Evolutionary conservation across 2,113 vertebrate genomes (phyloP), one percentile per base, ranked within the genome.

Genomic region (Leuciscus idus): DNA sequence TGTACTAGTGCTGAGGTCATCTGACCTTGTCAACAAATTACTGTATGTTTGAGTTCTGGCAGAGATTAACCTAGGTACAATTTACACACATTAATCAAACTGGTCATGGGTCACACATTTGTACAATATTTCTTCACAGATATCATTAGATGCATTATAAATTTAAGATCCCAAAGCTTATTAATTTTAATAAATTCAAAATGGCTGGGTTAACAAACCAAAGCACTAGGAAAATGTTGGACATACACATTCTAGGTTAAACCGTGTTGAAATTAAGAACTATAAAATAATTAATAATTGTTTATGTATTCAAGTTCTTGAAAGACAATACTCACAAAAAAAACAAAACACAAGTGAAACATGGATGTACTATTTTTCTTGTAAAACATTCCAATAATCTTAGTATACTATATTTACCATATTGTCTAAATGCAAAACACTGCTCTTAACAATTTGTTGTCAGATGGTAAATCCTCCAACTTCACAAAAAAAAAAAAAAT

Each of bases 11-110:
- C 13, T 68, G 26, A 70, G 80, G 11, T 82, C 62, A 70, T 10
- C n/a, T 17, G 46, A 73, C 66, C 81, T 73, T 43, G 33, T 84
- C 68, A 84, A 73, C 50, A 83, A 26, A 73, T 73, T 9, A 43
- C 43, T 6, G 8, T 43, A 73, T 21, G 57, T 61, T 15, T 80
- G 50, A 70, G 81, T 55, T 55, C 19, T 55, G 6, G 21, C 50
- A 43, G 81, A 23, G 30, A 30, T 73, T 73, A 59, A 55, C 28
- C 43, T 50, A 12, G 33, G 11, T 28, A 4, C 2, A 64, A 81
- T 33, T 52, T 2, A 52, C 43, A 76, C 28, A 10, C 19, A 30
- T 33, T 19, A 10, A 21, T 46, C 36, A 43, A 43, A 6, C 50
- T 52, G 50, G 15, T 52, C 4, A 52, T 52, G 4, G 50, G 50